A percentile compares a stretch with the other conserved stretches of the same genome.
These are phyloP conservation scores for Megaceryle torquata DNA, from an alignment of 2,113 vertebrate genomes.

Conservation along the genomic window DNA sequence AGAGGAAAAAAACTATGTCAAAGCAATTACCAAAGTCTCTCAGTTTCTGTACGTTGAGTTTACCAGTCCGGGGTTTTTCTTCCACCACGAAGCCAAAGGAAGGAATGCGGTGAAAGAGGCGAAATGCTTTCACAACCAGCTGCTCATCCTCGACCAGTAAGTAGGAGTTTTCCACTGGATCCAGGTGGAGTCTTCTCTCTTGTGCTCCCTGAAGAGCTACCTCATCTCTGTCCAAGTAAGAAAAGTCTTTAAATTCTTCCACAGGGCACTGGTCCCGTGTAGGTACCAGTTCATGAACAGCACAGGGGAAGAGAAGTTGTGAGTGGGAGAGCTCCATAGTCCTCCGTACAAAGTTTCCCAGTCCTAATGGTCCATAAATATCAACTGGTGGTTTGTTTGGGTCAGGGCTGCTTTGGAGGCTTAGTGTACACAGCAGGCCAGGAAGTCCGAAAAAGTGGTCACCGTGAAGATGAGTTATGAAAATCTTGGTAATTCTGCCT, in stretches of 20 bases:
- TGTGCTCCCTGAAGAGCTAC: conserved; percentile 23
- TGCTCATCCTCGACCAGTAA: conserved; percentile 80
- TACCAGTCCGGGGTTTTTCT: conserved; percentile 84
- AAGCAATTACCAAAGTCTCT: conserved; percentile 81
- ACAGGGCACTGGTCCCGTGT: conserved; percentile 83
- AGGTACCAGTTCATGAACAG: conserved; percentile 88
- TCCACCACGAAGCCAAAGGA: conserved; percentile 90
- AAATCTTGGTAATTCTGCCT: conserved; percentile 92
- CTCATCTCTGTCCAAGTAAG: background rate
- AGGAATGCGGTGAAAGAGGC: conserved; percentile 88
- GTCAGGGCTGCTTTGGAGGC: conserved; percentile 76
- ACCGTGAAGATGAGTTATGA: conserved; percentile 93
- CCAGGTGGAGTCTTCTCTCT: conserved; percentile 75
- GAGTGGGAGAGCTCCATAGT: conserved; percentile 85
- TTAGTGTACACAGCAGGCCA: conserved; percentile 90
- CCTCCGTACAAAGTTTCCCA: conserved; percentile 80
- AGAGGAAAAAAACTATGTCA: background rate
- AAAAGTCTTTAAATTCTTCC: conserved; percentile 74
- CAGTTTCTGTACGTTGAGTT: conserved; percentile 81
- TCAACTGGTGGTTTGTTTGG: conserved; percentile 74
- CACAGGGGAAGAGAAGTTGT: conserved; percentile 83
- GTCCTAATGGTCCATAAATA: conserved; percentile 86
- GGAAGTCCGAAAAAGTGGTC: conserved; percentile 94
- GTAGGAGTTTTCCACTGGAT: conserved; percentile 74
- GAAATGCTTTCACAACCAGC: conserved; percentile 84